Base-by-base conservation (phyloP, 2,888 invertebrate species). In the Acutogordius australiensis region DNA sequence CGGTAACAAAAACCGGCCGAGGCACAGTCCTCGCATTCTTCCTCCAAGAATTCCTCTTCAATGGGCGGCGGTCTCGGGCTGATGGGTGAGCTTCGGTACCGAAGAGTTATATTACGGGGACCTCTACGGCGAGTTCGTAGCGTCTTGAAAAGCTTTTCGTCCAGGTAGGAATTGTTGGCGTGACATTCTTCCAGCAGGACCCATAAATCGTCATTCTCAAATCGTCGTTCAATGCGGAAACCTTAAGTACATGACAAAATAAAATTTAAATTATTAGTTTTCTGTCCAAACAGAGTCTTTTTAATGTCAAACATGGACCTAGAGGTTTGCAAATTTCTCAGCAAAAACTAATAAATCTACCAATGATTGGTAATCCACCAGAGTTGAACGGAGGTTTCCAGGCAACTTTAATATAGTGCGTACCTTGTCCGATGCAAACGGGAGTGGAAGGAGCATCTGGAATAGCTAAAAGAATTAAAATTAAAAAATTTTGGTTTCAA, bases 1-100 rank as follows among this genome's bases (percentile, higher is more conserved):
- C 51, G 8, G 51, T 51, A 51, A 51, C 51, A 51, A 37, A 37
- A 37, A 37, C n/a, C n/a, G n/a, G n/a, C n/a, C n/a, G n/a, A n/a
- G 8, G 18, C 37, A 18, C 37, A 37, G 8, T 37, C 37, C 8
- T 37, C 37, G 8, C 37, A 8, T 8, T 37, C 37, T 37, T 18
- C 37, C 37, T 18, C 37, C 8, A 37, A 13, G 18, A 37, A 13
- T 37, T 37, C 37, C 37, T 37, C 37, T 18, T 18, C 37, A 13
- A 8, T 18, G 8, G 8, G 8, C 8, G 18, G 37, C 37, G 8
- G 8, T 18, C 37, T 37, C n/a, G n/a, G n/a, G 37, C 37, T 37
- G 18, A 37, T 13, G 18, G 8, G 8, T 37, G 37, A 18, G 8
- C 8, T 37, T 37, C 37, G 8, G 8, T 18, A 13, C 18, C 37